Conservation (phyloP, 2,113 vertebrate genomes). For the Vulpes ferrilata region DNA sequence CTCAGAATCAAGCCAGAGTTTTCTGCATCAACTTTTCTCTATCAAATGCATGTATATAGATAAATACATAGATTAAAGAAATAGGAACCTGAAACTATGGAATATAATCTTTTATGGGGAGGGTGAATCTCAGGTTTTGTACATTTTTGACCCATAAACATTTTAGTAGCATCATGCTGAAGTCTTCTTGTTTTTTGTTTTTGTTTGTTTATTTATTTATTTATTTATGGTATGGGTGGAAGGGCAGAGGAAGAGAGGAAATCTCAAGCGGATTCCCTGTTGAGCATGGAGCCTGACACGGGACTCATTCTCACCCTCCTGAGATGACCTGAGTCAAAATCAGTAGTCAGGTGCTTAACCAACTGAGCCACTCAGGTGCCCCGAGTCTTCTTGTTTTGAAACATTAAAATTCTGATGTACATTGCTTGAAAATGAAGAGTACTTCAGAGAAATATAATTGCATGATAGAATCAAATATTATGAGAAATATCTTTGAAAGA, state of each 20-base stretch:
- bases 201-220: background rate
- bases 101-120: background rate
- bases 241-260: background rate
- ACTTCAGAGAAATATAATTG: conserved; percentile 47
- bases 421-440: conserved; percentile 58
- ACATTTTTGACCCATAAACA: background rate
- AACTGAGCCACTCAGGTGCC: background rate
- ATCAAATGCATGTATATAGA: background rate
- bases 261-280: background rate
- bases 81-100: conserved; percentile 24
- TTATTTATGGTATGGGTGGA: background rate
- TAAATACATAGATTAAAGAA: conserved; percentile 31
- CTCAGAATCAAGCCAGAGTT: conserved; percentile 52
- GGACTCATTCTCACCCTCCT: background rate
- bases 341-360: background rate
- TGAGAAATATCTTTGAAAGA: conserved; percentile 34
- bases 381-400: conserved; percentile 54
- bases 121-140: background rate
- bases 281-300: background rate
- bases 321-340: background rate
- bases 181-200: conserved; percentile 27
- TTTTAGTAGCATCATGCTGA: conserved; percentile 30
- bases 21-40: conserved; percentile 38
- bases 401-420: conserved; percentile 39
- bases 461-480: conserved; percentile 42